phyloP scores from a whole-genome alignment of 2,113 vertebrate genomes.

The Channa argus region DNA sequence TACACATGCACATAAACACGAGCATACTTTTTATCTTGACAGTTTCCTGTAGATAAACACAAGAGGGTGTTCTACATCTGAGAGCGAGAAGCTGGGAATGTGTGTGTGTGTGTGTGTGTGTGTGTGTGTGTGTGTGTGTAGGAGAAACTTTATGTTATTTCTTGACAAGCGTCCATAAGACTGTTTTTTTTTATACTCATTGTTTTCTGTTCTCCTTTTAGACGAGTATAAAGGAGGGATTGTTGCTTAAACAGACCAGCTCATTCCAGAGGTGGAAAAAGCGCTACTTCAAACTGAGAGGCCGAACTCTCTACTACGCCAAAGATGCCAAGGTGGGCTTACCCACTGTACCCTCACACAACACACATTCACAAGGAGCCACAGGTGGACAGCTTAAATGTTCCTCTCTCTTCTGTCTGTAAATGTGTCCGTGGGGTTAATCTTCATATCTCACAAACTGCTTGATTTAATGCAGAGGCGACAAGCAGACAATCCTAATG shows the following conservation, averaged over 20 bases:
- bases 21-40: conserved; percentile 53
- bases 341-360: not conserved
- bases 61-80: conserved; percentile 22
- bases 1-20: conserved; percentile 11
- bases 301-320: conserved; percentile 97
- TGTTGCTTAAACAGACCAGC: conserved; percentile 98
- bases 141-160: not conserved
- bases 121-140: not conserved
- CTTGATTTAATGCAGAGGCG: not conserved
- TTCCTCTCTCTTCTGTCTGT: not conserved
- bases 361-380: not conserved
- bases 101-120: not conserved
- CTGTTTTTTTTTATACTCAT: not conserved
- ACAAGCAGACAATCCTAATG: not conserved
- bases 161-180: not conserved
- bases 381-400: not conserved
- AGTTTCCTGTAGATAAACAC: conserved; percentile 70
- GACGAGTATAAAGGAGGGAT: conserved; percentile 97
- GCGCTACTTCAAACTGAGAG: conserved; percentile 97
- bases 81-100: not conserved
- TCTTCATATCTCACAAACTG: not conserved
- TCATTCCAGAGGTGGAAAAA: conserved; percentile 99
- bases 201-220: conserved; percentile 73
- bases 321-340: conserved; percentile 96
- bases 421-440: not conserved